phyloP scores from a whole-genome alignment of 2,888 invertebrate species.

The Dione vanillae region DNA sequence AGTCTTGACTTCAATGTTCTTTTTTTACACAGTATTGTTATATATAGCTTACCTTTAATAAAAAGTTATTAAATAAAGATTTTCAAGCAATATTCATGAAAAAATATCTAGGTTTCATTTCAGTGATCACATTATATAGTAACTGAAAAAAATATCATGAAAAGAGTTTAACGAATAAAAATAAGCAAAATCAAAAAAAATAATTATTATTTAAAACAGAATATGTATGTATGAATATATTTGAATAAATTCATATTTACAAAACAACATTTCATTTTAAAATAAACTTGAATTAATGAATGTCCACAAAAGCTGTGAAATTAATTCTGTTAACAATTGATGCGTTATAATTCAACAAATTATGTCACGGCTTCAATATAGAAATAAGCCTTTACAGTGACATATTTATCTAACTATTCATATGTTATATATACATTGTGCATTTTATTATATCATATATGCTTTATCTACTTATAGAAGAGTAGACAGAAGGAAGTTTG shows the following conservation, averaged over 20 bases:
- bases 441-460: too few relatives aligned
- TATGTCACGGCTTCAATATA: slow-evolving; percentile 2
- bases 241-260: slow-evolving; percentile 24
- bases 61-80: too few relatives aligned
- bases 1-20: too few relatives aligned
- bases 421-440: slow-evolving; percentile 1
- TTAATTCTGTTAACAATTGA: slow-evolving; percentile 33
- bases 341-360: slow-evolving; percentile 28
- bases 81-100: too few relatives aligned
- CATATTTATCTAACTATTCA: slow-evolving; percentile 5
- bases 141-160: neutral
- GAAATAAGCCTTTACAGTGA: neutral
- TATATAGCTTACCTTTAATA: too few relatives aligned
- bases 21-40: too few relatives aligned
- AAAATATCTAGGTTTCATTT: too few relatives aligned
- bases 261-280: slow-evolving; percentile 20
- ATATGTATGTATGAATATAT: neutral
- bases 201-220: neutral
- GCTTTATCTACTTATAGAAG: too few relatives aligned
- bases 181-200: neutral
- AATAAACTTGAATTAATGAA: slow-evolving; percentile 28
- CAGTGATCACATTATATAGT: too few relatives aligned
- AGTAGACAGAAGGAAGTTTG: too few relatives aligned
- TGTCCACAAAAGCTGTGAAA: slow-evolving; percentile 25
- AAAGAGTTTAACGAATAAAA: neutral